phyloP scores from a whole-genome alignment of 2,797 vertebrate genomes.

The Notoglanidium macrostoma region DNA sequence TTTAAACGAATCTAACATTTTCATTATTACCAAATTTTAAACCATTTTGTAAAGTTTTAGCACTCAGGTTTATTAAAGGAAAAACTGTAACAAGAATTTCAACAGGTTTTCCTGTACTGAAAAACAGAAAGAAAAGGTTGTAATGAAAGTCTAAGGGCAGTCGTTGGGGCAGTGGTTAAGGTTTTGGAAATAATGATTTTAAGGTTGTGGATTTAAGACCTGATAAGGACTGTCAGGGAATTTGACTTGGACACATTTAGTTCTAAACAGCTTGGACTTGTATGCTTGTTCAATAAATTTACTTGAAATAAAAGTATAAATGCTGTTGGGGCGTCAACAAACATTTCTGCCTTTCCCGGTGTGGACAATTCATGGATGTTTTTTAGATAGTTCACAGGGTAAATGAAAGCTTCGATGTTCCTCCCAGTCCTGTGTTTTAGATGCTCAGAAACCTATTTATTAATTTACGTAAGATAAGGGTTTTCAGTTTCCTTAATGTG shows the following conservation, averaged over 20 bases:
- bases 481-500: neutral
- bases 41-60: neutral
- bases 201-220: neutral
- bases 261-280: neutral
- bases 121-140: neutral
- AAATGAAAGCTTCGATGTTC: neutral
- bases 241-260: neutral
- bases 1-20: neutral
- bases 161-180: neutral
- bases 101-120: neutral
- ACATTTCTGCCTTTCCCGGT: neutral
- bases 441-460: neutral
- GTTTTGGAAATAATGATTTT: neutral
- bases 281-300: neutral
- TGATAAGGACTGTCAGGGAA: neutral
- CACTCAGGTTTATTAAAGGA: neutral
- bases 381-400: neutral
- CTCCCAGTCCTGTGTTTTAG: neutral
- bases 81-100: neutral
- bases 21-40: neutral
- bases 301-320: neutral
- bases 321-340: neutral
- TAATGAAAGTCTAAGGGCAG: neutral
- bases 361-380: neutral
- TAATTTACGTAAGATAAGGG: neutral